A percentile compares a stretch with the other conserved stretches of the same genome.
phyloP scores from a whole-genome alignment of 2,888 invertebrate species.

The Pheosia tremula region DNA sequence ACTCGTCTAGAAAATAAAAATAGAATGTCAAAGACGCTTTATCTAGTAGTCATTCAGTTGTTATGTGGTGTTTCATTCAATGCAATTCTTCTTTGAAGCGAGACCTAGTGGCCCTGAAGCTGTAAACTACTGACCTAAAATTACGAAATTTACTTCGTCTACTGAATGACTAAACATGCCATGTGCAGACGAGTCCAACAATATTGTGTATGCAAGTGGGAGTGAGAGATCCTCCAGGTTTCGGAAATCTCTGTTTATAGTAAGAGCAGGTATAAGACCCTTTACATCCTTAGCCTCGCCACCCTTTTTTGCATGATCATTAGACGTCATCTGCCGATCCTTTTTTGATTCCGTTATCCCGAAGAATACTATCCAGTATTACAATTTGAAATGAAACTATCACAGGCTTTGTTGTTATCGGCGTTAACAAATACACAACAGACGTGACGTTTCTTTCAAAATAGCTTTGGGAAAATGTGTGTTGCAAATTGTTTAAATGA shows the following conservation, averaged over 20 bases:
- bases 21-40: no score
- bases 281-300: neutral
- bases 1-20: no score
- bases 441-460: neutral
- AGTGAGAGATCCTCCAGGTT: conserved; percentile 4
- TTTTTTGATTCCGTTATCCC: neutral
- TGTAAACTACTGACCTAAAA: neutral
- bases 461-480: conserved; percentile 5
- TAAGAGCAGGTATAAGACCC: conserved; percentile 4
- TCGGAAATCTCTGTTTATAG: neutral
- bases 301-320: conserved; percentile 2
- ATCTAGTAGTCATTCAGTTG: neutral
- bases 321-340: neutral
- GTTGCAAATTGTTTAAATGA: neutral
- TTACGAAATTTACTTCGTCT: neutral
- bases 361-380: neutral
- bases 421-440: neutral
- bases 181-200: neutral
- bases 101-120: neutral
- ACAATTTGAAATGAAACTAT: neutral
- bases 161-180: neutral
- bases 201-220: neutral
- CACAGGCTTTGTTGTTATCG: neutral
- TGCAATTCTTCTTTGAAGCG: neutral
- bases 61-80: neutral